Conservation (phyloP, 2,888 invertebrate species). For the Caenorhabditis angaria region DNA sequence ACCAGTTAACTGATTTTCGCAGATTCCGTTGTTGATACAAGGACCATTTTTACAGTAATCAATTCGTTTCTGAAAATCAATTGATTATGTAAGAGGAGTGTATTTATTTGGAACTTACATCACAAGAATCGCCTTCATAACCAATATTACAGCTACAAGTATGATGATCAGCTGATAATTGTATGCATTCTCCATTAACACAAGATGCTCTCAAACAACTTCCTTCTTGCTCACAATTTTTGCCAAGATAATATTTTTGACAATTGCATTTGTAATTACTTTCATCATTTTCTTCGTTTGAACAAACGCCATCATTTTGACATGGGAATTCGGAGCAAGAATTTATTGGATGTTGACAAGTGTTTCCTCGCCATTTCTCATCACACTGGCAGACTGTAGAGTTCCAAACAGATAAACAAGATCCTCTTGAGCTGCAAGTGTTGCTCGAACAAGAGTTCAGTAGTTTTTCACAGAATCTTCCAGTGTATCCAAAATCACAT, state of each 20-base stretch:
- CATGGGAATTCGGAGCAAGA: slow-evolving; percentile 75
- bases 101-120: too few species aligned
- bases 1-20: slow-evolving; percentile 83
- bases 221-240: slow-evolving; percentile 58
- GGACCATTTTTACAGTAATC: slow-evolving; percentile 61
- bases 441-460: slow-evolving; percentile 50
- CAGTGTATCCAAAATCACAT: slow-evolving; percentile 50
- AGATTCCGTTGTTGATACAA: slow-evolving; percentile 78
- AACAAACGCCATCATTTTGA: slow-evolving; percentile 89
- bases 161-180: slow-evolving; percentile 53
- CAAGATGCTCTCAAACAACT: slow-evolving; percentile 55
- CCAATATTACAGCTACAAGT: slow-evolving; percentile 56
- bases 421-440: slow-evolving; percentile 47
- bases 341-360: slow-evolving; percentile 40
- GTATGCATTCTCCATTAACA: slow-evolving; percentile 58
- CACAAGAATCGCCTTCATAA: slow-evolving; percentile 54
- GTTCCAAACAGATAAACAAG: slow-evolving; percentile 49
- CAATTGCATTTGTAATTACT: slow-evolving; percentile 54
- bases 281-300: slow-evolving; percentile 35
- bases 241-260: slow-evolving; percentile 58
- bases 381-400: slow-evolving; percentile 53
- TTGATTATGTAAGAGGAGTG: too few species aligned
- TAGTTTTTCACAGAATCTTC: slow-evolving; percentile 53
- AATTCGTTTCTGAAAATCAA: slow-evolving; percentile 55
- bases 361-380: slow-evolving; percentile 37